A percentile compares a stretch with the other conserved stretches of the same genome.
phyloP scores from a whole-genome alignment of 2,113 vertebrate species.

The Pterocles burchelli region DNA sequence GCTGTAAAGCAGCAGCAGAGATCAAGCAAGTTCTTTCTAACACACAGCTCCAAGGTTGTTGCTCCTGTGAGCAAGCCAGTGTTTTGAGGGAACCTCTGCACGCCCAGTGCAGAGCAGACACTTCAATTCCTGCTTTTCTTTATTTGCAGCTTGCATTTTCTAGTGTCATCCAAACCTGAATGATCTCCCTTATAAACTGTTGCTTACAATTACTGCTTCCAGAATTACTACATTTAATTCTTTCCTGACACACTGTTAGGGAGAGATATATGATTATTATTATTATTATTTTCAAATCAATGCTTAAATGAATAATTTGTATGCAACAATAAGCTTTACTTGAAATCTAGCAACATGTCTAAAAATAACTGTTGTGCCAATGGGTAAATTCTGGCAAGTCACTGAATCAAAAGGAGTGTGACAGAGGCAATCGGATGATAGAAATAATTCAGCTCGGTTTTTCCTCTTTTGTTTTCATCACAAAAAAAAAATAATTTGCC shows the following conservation, averaged over 20 bases:
- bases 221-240: slow-evolving; percentile 37
- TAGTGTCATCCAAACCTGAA: slow-evolving; percentile 46
- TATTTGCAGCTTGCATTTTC: neutral
- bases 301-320: slow-evolving; percentile 69
- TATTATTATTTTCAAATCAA: slow-evolving; percentile 70
- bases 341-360: slow-evolving; percentile 55
- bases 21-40: neutral
- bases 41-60: neutral
- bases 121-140: neutral
- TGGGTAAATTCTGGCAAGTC: slow-evolving; percentile 64
- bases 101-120: neutral
- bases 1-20: neutral
- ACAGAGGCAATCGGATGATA: slow-evolving; percentile 46
- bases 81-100: neutral
- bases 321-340: slow-evolving; percentile 56
- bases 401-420: slow-evolving; percentile 69
- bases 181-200: slow-evolving; percentile 3
- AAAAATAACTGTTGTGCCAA: slow-evolving; percentile 73
- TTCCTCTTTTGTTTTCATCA: slow-evolving; percentile 15
- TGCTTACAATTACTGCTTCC: slow-evolving; percentile 49
- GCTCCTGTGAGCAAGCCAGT: neutral
- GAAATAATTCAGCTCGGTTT: slow-evolving; percentile 66
- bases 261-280: slow-evolving; percentile 26
- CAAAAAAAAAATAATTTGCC: neutral
- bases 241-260: slow-evolving; percentile 45